Base-by-base conservation (phyloP, 2,797 vertebrate genomes). In the Euthynnus affinis region DNA sequence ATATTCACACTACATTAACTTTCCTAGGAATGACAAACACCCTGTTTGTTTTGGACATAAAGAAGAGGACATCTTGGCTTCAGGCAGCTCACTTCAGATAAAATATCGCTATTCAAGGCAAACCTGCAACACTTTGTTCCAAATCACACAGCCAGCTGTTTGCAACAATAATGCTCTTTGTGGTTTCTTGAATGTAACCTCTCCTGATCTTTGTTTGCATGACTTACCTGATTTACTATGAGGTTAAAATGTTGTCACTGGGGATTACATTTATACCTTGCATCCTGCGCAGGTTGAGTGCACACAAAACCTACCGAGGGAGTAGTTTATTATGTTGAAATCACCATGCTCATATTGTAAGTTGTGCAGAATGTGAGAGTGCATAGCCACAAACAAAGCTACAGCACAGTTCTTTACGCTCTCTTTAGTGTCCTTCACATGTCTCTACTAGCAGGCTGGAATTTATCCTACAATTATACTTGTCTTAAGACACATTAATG, bases 21-120 rank as follows among this genome's bases (percentile, higher is more conserved):
- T 75, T 76, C 56, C 49, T 10, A 71, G 73, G 70, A 76, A 89
- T 70, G 32, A 88, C 88, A 88, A 91, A 90, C 72, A 49, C 58
- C 0, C 1, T 78, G 80, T 92, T 93, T 93, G 84, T 89, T 93
- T 91, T 93, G 90, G 88, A 91, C 88, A 89, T 88, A 88, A 91
- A 92, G 85, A 37, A 87, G 82, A 89, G 83, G 75, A 72, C 80
- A 64, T 74, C 61, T 84, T 55, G 75, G 76, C 70, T 80, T 82
- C 46, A 55, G 52, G 23, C 0, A 49, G 71, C 80, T 82, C 78
- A 44, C 70, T n/a, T 74, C 64, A 74, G 73, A 89, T 81, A 40
- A 81, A 81, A 82, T 57, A 53, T 53, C 7, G 0, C 51, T 25
- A 57, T 86, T 82, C 70, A 76, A 72, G 56, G 64, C 29, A 57